Percentiles rank a stretch among this genome's conserved stretches.
Conservation (phyloP, 2,113 vertebrate genomes). For the Thunnus maccoyii region DNA sequence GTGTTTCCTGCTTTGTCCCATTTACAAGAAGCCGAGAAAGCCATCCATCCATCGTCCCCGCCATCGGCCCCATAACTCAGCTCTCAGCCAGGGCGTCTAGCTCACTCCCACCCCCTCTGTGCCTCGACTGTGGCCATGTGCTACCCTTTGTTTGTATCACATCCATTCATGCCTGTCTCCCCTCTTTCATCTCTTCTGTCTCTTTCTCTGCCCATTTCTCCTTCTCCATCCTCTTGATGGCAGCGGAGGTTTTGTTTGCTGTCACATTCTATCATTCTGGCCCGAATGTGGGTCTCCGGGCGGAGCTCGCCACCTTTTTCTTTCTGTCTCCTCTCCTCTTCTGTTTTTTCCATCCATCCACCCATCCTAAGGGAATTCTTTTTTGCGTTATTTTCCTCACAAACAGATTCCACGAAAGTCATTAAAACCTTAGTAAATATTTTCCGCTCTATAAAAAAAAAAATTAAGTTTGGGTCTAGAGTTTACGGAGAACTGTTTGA, state of each 20-base stretch:
- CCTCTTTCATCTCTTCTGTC: conserved; percentile 44
- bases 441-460: conserved; percentile 60
- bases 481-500: conserved; percentile 24
- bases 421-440: conserved; percentile 50
- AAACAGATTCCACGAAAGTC: conserved; percentile 40
- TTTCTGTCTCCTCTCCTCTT: conserved; percentile 9
- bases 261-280: conserved; percentile 47
- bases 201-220: conserved; percentile 5
- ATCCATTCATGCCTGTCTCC: conserved; percentile 38
- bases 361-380: conserved; percentile 27
- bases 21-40: conserved; percentile 62
- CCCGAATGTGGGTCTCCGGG: conserved; percentile 41
- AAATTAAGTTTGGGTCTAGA: conserved; percentile 37
- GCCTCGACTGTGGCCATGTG: conserved; percentile 26
- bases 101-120: conserved; percentile 23
- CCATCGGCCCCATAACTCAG: conserved; percentile 40
- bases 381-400: conserved; percentile 28
- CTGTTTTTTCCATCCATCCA: conserved; percentile 22
- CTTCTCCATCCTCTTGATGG: neutral
- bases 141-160: conserved; percentile 43
- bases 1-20: conserved; percentile 38
- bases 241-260: conserved; percentile 48
- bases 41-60: conserved; percentile 44
- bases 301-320: conserved; percentile 4
- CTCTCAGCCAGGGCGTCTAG: conserved; percentile 19